Evolutionary conservation across 1,140 invertebrate genomes (phyloP), one percentile per base, ranked within the genome.

Genomic region (Hypsibius dujardini): DNA sequence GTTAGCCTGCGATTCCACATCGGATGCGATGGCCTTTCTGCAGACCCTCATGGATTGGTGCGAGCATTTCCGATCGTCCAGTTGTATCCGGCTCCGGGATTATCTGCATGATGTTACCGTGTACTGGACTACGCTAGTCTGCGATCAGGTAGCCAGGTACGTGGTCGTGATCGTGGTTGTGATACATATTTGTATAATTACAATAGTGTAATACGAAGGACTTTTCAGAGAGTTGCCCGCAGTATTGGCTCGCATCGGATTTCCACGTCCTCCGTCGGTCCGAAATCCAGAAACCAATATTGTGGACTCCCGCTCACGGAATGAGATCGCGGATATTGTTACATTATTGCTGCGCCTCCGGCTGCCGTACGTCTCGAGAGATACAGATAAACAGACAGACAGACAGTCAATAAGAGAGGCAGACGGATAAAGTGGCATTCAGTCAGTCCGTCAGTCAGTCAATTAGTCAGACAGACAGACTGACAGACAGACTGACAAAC

Each of bases 71-170:
- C 62, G 42, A 42, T 15, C 62, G 12, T 67, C 62, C 12, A 67
- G 45, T 7, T 67, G 62, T 42, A 15, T 42, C 12, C 7, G 45
- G 3, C 62, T 67, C 42, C 12, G 7, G 12, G 3, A 12, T 12
- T 67, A 15, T 42, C 42, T 67, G 62, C 45, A 67, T 67, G 42
- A 67, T 12, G 45, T 67, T 3, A 67, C 62, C 12, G 62, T 67
- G 12, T 67, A 15, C 45, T 67, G 62, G 62, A 67, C 62, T 7
- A 67, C 12, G 62, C 12, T 67, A 3, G 62, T 67, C 12, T 7
- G 12, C 42, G 62, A 67, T 45, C 62, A 42, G 3, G 62, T 67
- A 15, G 62, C 62, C 45, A 12, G 45, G 62, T 67, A 67, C 12
- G 62, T 56, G 7, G 50, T 56, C n/a, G 50, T 56, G 50, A 56